phyloP scores from a whole-genome alignment of 2,113 vertebrate genomes.

The Syngnathus typhle region DNA sequence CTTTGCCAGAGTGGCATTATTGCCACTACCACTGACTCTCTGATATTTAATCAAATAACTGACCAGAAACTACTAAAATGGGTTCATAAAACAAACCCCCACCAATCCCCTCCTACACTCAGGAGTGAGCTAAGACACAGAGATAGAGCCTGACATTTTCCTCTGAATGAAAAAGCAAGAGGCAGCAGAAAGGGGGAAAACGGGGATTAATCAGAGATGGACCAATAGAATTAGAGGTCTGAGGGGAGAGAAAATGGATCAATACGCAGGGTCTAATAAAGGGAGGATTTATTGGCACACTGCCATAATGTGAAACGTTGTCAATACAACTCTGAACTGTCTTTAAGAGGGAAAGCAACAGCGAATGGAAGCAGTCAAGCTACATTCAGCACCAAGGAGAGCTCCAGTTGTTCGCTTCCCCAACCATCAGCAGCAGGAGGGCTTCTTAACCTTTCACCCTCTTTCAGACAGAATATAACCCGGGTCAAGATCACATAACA shows the following conservation, averaged over 20 bases:
- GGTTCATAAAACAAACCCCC: neutral
- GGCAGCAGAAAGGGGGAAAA: conserved; percentile 12
- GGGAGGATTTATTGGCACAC: conserved; percentile 58
- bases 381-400: conserved; percentile 60
- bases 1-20: conserved; percentile 26
- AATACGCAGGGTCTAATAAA: conserved; percentile 59
- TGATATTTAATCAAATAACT: conserved; percentile 55
- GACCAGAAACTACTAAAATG: conserved; percentile 31
- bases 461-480: conserved; percentile 5
- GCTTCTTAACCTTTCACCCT: conserved; percentile 35
- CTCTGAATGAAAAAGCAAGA: conserved; percentile 29
- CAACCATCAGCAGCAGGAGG: conserved; percentile 37
- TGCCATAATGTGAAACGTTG: conserved; percentile 48
- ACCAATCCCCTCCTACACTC: conserved; percentile 10
- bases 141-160: conserved; percentile 57
- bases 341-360: conserved; percentile 28
- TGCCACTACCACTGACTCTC: conserved; percentile 28
- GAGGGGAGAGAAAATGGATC: conserved; percentile 43
- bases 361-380: conserved; percentile 8
- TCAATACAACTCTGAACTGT: conserved; percentile 50
- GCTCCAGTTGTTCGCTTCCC: conserved; percentile 21
- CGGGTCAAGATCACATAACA: neutral
- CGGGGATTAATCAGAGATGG: conserved; percentile 31
- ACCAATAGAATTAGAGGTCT: conserved; percentile 45
- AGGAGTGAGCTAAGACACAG: conserved; percentile 20